These are phyloP conservation scores for Phoxinus phoxinus DNA, from an alignment of 2,113 vertebrate genomes.

Conservation along the genomic window DNA sequence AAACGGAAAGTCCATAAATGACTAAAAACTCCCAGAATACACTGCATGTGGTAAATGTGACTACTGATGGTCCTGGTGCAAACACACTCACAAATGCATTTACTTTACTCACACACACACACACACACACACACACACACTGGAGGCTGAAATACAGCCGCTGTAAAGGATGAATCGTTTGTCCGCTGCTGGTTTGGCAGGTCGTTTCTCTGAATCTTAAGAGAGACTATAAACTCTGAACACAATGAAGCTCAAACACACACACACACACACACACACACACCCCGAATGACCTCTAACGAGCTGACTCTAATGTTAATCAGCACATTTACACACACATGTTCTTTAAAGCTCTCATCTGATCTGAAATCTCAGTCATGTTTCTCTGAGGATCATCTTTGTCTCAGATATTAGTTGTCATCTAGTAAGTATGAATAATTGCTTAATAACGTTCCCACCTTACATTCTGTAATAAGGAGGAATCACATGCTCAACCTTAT, in stretches of 20 bases:
- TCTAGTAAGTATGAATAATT: background rate
- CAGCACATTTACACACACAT: background rate
- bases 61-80: slow-evolving; percentile 1
- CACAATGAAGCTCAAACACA: slow-evolving; percentile 71
- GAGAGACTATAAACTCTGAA: slow-evolving; percentile 73
- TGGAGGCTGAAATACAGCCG: slow-evolving; percentile 64
- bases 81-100: background rate
- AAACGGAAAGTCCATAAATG: background rate
- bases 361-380: background rate
- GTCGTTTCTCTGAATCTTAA: slow-evolving; percentile 74
- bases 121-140: slow-evolving; percentile 38
- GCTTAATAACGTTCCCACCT: no score
- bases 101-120: slow-evolving; percentile 32
- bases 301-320: background rate
- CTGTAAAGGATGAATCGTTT: slow-evolving; percentile 69
- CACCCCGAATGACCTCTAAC: slow-evolving; percentile 24
- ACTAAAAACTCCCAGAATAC: background rate
- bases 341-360: background rate
- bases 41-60: slow-evolving; percentile 6
- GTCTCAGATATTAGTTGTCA: background rate
- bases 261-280: slow-evolving; percentile 54
- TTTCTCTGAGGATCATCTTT: background rate
- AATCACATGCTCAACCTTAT: no score
- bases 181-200: slow-evolving; percentile 66
- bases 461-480: no score